A percentile compares a stretch with the other conserved stretches of the same genome.
These are phyloP conservation scores for Hirtodrosophila trivittata DNA, from an alignment of 2,888 invertebrate species.

Conservation along the genomic window DNA sequence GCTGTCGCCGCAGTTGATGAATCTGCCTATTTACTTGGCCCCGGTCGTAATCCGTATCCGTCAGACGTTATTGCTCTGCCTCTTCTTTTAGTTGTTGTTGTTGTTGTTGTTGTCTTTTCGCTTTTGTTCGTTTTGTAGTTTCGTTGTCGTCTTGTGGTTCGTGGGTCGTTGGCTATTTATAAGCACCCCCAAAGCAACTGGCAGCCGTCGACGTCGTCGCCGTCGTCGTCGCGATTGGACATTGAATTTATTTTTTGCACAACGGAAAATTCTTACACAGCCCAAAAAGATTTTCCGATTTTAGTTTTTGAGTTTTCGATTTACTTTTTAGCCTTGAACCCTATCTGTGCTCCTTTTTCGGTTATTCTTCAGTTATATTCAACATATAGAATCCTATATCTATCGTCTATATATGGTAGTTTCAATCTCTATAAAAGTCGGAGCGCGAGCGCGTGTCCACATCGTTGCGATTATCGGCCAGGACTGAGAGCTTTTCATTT, in stretches of 20 bases:
- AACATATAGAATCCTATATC: too few species aligned
- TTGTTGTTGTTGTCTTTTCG: constrained; percentile 32
- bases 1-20: constrained; percentile 28
- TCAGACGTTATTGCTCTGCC: constrained; percentile 3
- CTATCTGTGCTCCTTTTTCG: too few species aligned
- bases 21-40: constrained; percentile 64
- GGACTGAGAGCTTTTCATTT: constrained; percentile 82
- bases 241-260: constrained; percentile 71
- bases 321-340: too few species aligned
- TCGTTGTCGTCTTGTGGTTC: constrained; percentile 61
- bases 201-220: constrained; percentile 35
- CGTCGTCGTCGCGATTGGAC: constrained; percentile 69
- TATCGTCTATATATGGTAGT: too few species aligned
- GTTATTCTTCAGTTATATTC: too few species aligned
- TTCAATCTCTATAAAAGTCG: too few species aligned
- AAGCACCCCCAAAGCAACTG: constrained; percentile 64
- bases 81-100: constrained; percentile 18
- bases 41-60: constrained; percentile 50
- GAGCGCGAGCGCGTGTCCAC: constrained; percentile 73
- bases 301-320: constrained; percentile 10
- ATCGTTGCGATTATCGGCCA: constrained; percentile 83
- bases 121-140: constrained; percentile 65
- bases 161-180: constrained; percentile 74
- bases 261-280: constrained; percentile 40
- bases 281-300: constrained; percentile 35